A percentile compares a stretch with the other conserved stretches of the same genome.
These are phyloP conservation scores for Calonectris borealis DNA, from an alignment of 2,113 vertebrate species.

Conservation along the genomic window DNA sequence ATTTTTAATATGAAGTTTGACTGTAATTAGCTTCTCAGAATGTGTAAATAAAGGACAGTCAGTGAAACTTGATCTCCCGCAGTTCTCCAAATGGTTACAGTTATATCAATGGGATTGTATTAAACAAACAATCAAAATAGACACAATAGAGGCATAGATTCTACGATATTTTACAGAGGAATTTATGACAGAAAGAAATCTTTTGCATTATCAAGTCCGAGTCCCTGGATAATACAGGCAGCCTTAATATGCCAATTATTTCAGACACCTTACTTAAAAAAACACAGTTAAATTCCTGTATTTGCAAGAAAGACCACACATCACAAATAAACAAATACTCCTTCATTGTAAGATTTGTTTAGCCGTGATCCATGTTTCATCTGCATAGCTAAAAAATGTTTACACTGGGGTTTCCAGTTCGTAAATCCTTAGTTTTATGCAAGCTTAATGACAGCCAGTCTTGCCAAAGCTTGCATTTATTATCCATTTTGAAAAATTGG, in stretches of 20 bases:
- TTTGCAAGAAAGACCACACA: background rate
- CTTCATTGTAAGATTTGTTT: background rate
- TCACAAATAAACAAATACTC: background rate
- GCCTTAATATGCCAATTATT: background rate
- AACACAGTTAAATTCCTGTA: background rate
- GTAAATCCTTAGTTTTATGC: constrained; percentile 25
- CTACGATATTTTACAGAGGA: background rate
- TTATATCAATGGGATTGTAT: background rate
- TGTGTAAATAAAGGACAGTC: background rate
- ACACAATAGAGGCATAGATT: background rate
- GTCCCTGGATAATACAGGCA: background rate
- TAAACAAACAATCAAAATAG: background rate
- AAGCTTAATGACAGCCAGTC: constrained; percentile 1
- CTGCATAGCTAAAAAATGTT: background rate
- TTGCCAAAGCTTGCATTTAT: constrained; percentile 29
- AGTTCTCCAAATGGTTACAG: background rate
- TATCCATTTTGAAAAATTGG: constrained; percentile 6
- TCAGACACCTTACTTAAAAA: background rate
- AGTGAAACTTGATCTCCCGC: background rate
- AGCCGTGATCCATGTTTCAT: background rate
- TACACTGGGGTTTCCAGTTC: background rate
- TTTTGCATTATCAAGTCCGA: background rate
- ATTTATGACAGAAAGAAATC: background rate
- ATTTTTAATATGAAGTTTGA: background rate
- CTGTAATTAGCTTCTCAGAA: background rate